phyloP scores from a whole-genome alignment of 1,140 invertebrate species.

The Plodia interpunctella region DNA sequence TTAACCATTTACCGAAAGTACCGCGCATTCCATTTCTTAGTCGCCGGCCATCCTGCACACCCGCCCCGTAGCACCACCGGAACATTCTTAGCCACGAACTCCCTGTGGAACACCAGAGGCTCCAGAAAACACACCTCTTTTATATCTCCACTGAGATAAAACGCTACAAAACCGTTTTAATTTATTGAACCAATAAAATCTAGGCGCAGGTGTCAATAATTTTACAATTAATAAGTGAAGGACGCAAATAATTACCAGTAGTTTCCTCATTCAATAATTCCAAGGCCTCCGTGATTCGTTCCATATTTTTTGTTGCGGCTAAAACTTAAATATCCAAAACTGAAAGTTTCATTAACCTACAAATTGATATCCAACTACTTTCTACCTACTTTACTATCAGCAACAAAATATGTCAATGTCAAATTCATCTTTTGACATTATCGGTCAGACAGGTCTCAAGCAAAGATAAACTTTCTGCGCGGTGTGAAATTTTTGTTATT shows the following conservation, averaged over 20 bases:
- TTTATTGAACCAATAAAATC: neutral
- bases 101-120: constrained; percentile 79
- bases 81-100: constrained; percentile 83
- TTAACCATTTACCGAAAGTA: constrained; percentile 77
- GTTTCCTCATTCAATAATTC: constrained; percentile 48
- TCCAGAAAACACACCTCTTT: constrained; percentile 40
- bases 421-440: too few species aligned
- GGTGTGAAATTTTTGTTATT: too few species aligned
- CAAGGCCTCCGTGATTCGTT: constrained; percentile 35
- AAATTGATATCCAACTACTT: too few species aligned
- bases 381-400: too few species aligned
- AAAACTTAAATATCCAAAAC: too few species aligned
- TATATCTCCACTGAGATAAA: constrained; percentile 54
- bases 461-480: too few species aligned
- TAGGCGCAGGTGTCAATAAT: too few species aligned
- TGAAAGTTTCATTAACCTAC: too few species aligned
- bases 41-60: constrained; percentile 78
- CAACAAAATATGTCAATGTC: too few species aligned
- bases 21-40: constrained; percentile 80
- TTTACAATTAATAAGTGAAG: neutral
- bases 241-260: constrained; percentile 35
- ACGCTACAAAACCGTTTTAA: constrained; percentile 40
- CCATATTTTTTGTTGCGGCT: constrained; percentile 15
- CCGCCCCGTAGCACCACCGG: constrained; percentile 81
- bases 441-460: too few species aligned